Conservation (phyloP, 1,140 invertebrate species). For the Mercenaria mercenaria region DNA sequence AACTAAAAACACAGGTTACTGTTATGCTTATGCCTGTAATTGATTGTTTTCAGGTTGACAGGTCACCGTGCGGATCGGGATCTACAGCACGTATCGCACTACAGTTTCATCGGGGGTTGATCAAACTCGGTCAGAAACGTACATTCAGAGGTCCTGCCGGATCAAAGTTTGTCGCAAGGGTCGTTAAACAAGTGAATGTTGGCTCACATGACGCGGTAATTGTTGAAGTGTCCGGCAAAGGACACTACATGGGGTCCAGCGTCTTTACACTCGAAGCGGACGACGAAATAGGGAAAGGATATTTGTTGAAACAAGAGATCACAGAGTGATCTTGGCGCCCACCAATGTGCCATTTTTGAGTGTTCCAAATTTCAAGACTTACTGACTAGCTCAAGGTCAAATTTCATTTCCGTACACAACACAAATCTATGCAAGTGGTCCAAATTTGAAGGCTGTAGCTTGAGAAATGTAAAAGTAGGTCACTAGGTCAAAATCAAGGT, state of each 20-base stretch:
- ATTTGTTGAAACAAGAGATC: conserved; percentile 50
- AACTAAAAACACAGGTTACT: no score
- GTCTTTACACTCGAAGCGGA: conserved; percentile 78
- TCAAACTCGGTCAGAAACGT: conserved; percentile 75
- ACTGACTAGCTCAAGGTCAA: no score
- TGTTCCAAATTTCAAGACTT: no score
- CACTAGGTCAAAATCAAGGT: no score
- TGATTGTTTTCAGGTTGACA: conserved; percentile 84
- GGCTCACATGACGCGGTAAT: conserved; percentile 74
- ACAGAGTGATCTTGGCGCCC: no score
- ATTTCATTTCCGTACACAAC: no score
- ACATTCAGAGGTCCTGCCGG: conserved; percentile 78
- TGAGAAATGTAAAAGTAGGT: no score
- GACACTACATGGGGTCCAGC: conserved; percentile 78
- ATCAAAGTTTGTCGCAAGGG: conserved; percentile 73
- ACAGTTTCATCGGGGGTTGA: conserved; percentile 75
- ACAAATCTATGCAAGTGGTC: no score
- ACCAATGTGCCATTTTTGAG: no score
- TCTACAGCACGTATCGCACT: conserved; percentile 82
- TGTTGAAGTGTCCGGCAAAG: conserved; percentile 82
- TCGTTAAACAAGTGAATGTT: conserved; percentile 66
- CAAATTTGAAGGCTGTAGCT: no score
- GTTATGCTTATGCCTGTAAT: no score
- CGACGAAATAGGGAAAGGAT: conserved; percentile 78
- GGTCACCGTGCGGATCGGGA: conserved; percentile 84